A percentile compares a stretch with the other conserved stretches of the same genome.
Conservation (phyloP, 2,797 vertebrate species). For the Psittacula derbiana region DNA sequence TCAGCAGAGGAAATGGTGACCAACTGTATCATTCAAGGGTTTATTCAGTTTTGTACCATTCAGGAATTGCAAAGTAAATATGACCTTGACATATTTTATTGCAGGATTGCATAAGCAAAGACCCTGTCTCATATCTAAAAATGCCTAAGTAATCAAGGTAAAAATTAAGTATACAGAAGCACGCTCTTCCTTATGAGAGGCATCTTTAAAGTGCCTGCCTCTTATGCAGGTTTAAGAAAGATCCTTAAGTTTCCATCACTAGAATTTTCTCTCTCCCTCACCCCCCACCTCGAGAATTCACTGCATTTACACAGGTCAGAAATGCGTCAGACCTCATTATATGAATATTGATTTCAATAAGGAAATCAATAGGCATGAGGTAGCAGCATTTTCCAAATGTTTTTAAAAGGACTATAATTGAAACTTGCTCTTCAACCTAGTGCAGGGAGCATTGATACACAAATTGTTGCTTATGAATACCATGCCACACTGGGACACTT, state of each 20-base stretch:
- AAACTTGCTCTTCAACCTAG: neutral
- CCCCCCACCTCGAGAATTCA: neutral
- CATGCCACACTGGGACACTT: neutral
- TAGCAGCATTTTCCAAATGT: conserved; percentile 31
- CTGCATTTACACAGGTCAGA: conserved; percentile 38
- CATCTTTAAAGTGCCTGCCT: neutral
- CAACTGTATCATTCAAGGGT: neutral
- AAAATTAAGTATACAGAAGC: neutral
- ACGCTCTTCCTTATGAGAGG: neutral
- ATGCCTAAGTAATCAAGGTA: neutral
- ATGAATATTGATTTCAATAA: conserved; percentile 58
- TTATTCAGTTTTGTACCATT: neutral
- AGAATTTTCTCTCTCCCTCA: neutral
- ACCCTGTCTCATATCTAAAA: neutral
- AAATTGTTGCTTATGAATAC: neutral
- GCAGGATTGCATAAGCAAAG: neutral
- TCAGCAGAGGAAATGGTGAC: neutral
- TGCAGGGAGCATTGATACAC: neutral
- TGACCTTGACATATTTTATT: neutral
- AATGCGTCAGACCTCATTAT: conserved; percentile 30
- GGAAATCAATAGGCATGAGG: conserved; percentile 35
- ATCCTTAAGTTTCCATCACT: conserved; percentile 29
- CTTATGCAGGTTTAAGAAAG: neutral
- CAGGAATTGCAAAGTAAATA: neutral
- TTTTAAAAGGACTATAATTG: conserved; percentile 14